Evolutionary conservation across 2,888 invertebrate genomes (phyloP), one percentile per base, ranked within the genome.

Genomic region (Tinea pellionella): DNA sequence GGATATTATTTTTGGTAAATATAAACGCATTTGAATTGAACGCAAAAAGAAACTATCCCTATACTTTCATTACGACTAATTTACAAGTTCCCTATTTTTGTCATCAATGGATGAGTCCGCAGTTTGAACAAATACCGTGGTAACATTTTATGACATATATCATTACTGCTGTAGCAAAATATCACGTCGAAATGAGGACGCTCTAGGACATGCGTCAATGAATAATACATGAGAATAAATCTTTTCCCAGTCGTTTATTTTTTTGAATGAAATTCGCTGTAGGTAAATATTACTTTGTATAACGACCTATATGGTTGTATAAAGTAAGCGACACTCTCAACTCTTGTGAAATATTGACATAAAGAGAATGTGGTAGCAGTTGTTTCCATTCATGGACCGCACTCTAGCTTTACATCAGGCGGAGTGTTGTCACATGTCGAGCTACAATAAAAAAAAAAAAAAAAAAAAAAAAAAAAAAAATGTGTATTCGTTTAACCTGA

Each of bases 151-250:
- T 69, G 70, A 73, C 70, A 78, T 75, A 80, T 75, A 77, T 78
- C 78, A 83, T 81, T 82, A 84, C 81, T 75, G 73, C 73, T 68
- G 70, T 69, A 70, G 73, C 74, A 71, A 80, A 80, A 81, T 78
- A 77, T 76, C 73, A 74, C 73, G 73, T 73, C 72, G 71, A 78
- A 81, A 81, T 82, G 80, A 80, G 81, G 82, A 78, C 72, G 73
- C 77, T 77, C 71, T 74, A 79, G 74, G 80, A 80, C 77, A 60
- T 42, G 78, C 73, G 69, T 74, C 73, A 74, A 82, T 84, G 83
- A 84, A 84, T 85, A 83, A 86, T 79, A 75, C 83, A 84, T 83
- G 80, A 80, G 80, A 74, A 80, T 82, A 82, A 81, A 84, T 84
- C 83, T 80, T 76, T 75, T 68, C 66, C 65, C 42, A 72, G 72